Conservation (phyloP, 2,888 invertebrate genomes). For the Campaea margaritaria region DNA sequence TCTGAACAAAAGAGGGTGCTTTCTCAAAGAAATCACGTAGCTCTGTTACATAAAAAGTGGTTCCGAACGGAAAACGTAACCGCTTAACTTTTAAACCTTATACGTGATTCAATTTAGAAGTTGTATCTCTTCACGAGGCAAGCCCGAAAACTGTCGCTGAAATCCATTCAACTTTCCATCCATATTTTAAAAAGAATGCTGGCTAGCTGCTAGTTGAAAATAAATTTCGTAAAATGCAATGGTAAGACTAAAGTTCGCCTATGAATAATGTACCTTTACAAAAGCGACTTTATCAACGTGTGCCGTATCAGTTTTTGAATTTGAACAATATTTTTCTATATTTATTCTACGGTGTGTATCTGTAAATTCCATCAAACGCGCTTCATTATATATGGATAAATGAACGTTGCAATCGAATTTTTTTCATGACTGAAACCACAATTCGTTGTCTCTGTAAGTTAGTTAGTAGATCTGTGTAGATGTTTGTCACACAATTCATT, state of each 20-base stretch:
- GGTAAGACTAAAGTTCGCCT: not conserved
- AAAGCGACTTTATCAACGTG: no score
- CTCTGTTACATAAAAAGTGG: slow-evolving; percentile 74
- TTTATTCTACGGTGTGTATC: no score
- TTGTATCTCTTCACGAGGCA: slow-evolving; percentile 68
- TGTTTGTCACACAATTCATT: no score
- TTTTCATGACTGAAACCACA: no score
- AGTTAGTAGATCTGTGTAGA: no score
- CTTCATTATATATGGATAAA: no score
- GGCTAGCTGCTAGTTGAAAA: slow-evolving; percentile 50
- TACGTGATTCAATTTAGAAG: slow-evolving; percentile 84
- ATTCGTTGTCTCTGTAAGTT: no score
- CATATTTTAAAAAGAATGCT: slow-evolving; percentile 68
- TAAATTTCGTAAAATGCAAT: slow-evolving; percentile 46
- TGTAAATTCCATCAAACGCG: no score
- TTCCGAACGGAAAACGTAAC: slow-evolving; percentile 76
- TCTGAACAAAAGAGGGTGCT: slow-evolving; percentile 66
- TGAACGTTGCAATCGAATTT: no score
- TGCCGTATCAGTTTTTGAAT: no score
- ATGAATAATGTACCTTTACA: not conserved
- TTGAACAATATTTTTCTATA: no score
- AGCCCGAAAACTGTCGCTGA: slow-evolving; percentile 73
- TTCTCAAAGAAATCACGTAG: slow-evolving; percentile 75
- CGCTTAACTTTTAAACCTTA: slow-evolving; percentile 84
- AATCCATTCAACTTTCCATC: slow-evolving; percentile 73